Conservation (phyloP, 2,888 invertebrate genomes). For the Ormia ochracea region DNA sequence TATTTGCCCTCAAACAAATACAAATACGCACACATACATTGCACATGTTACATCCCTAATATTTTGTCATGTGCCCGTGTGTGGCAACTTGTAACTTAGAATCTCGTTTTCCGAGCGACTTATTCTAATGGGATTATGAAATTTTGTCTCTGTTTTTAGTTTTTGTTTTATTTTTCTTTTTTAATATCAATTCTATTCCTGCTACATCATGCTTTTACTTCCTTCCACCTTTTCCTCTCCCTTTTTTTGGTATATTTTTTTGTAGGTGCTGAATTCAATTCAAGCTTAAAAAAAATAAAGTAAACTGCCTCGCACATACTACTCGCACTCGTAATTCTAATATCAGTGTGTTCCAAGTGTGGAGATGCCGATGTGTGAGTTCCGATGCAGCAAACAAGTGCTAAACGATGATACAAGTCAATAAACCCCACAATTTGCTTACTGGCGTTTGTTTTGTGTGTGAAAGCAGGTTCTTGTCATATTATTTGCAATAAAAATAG, state of each 20-base stretch:
- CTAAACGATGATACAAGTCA: conserved; percentile 44
- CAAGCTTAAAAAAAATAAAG: conserved; percentile 8
- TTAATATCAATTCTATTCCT: conserved; percentile 4
- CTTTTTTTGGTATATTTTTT: not conserved
- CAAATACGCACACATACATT: not conserved
- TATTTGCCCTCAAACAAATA: conserved; percentile 29
- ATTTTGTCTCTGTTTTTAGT: too few relatives aligned
- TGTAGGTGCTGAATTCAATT: conserved; percentile 45
- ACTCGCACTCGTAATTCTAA: not conserved
- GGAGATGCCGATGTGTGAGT: conserved; percentile 14
- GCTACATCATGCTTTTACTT: not conserved
- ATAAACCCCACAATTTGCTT: conserved; percentile 54
- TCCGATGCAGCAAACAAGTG: conserved; percentile 25
- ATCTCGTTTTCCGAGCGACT: conserved; percentile 13
- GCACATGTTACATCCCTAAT: not conserved
- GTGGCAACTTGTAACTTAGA: not conserved
- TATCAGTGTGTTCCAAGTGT: conserved; percentile 6
- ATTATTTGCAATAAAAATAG: not conserved
- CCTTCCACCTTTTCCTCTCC: not conserved
- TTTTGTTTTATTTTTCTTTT: not conserved
- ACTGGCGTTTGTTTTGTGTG: not conserved
- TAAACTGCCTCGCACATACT: conserved; percentile 4
- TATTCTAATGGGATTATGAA: conserved; percentile 58
- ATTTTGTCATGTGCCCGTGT: not conserved
- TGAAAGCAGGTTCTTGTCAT: conserved; percentile 10